phyloP scores from a whole-genome alignment of 2,888 invertebrate genomes.

The Ctenicera cuprea region DNA sequence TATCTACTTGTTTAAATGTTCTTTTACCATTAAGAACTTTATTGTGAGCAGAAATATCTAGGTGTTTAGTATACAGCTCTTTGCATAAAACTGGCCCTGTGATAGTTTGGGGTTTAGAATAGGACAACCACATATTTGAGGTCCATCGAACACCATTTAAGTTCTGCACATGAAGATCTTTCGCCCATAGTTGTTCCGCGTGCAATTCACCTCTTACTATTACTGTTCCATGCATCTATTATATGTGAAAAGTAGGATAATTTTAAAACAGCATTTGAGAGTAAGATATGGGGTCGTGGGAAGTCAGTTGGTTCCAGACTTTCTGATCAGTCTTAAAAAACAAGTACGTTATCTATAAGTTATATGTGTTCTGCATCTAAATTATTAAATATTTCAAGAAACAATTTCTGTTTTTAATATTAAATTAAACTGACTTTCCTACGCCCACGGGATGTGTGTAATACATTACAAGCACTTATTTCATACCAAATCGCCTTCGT shows the following conservation, averaged over 20 bases:
- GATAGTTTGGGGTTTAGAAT: constrained; percentile 62
- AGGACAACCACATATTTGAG: constrained; percentile 64
- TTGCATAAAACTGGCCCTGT: constrained; percentile 59
- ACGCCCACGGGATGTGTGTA: too few species aligned
- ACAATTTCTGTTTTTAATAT: too few species aligned
- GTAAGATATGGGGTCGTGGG: too few species aligned
- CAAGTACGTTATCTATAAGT: too few species aligned
- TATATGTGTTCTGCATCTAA: too few species aligned
- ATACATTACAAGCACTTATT: background rate
- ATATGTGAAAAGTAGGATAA: constrained; percentile 30
- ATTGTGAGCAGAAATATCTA: constrained; percentile 25
- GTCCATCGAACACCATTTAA: constrained; percentile 62
- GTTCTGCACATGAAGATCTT: constrained; percentile 57
- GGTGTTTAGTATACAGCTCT: constrained; percentile 53
- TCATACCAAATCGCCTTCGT: constrained; percentile 23
- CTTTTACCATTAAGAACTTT: background rate
- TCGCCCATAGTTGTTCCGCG: constrained; percentile 55
- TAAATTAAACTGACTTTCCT: too few species aligned
- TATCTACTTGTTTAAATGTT: constrained; percentile 6
- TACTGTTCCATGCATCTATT: constrained; percentile 60
- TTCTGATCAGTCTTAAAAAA: too few species aligned
- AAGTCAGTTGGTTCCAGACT: too few species aligned
- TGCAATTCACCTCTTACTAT: constrained; percentile 57
- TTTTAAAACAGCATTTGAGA: background rate
- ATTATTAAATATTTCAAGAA: too few species aligned